Evolutionary conservation across 2,113 vertebrate species (phyloP).

Genomic region (Thalassarche chlororhynchos): DNA sequence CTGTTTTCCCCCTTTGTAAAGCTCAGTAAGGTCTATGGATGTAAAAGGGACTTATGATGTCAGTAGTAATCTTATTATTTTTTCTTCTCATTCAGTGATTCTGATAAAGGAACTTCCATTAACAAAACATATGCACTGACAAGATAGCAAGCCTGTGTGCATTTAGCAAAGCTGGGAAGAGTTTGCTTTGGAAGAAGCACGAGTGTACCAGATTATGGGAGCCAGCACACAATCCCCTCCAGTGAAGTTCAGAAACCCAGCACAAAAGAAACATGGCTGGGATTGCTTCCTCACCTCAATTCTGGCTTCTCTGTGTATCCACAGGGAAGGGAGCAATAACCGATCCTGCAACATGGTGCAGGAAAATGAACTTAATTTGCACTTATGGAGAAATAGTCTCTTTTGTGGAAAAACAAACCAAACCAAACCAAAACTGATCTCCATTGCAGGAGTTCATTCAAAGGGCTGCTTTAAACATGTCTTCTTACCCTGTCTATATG

Average conservation of each 20-base stretch:
- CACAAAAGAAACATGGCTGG: not conserved
- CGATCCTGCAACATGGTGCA: not conserved
- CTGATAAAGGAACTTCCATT: not conserved
- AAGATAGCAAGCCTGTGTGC: not conserved
- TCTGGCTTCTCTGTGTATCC: not conserved
- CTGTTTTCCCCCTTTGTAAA: not conserved
- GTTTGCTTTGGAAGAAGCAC: not conserved
- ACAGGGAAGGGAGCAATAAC: not conserved
- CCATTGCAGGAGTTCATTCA: accelerated
- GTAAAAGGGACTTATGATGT: not conserved
- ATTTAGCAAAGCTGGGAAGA: not conserved
- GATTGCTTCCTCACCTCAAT: not conserved
- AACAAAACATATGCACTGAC: accelerated
- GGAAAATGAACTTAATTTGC: not conserved
- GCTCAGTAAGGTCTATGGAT: not conserved
- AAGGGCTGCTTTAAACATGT: not conserved
- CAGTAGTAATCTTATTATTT: not conserved
- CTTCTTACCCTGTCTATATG: not conserved
- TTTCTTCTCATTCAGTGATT: not conserved
- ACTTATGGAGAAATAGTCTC: accelerated
- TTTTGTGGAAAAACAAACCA: not conserved
- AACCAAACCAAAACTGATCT: not conserved
- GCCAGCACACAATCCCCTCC: not conserved
- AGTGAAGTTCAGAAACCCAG: not conserved
- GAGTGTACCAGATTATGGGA: not conserved